Evolutionary conservation across 2,888 invertebrate species (phyloP), one percentile per base, ranked within the genome.

Genomic region (Belgica antarctica): DNA sequence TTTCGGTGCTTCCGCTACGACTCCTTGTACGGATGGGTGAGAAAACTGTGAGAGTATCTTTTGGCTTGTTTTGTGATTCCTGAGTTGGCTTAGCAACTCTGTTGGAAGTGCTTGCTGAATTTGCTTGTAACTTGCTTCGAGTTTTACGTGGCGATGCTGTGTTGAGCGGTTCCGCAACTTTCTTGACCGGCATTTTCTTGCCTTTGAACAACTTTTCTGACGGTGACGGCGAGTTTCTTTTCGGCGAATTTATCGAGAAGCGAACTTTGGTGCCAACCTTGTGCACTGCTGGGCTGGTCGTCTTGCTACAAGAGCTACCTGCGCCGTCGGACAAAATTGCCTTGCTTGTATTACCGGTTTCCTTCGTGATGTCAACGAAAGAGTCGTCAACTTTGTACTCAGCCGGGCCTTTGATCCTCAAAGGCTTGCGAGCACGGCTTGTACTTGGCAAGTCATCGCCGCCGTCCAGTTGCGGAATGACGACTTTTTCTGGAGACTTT

Each of bases 401-500:
- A 73, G 70, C 74, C 75, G 59, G 73, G 74, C 22, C 72, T 31
- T 47, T 70, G 70, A n/a, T 3, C 36, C 15, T 71, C n/a, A 71
- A 24, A 65, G 72, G 71, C n/a, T 62, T 75, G 34, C 63, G 72
- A 68, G 73, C 72, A 24, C 47, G 3, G 22, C 57, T 17, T 22
- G 22, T 57, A 22, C 7, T 19, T 59, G 25, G 2, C 3, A 8
- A n/a, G 76, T 85, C 83, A 75, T 81, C 78, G 72, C 77, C 80
- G 2, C 86, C 86, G 79, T 86, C 86, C 59, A 86, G 74, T 75
- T 86, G 86, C 0, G 83, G 77, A 72, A 85, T 62, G 59, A 24
- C 73, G 34, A 22, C 69, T 61, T 70, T 34, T 52, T 68, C n/a
- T n/a, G n/a, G n/a, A n/a, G n/a, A n/a, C n/a, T n/a, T n/a, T n/a